A percentile compares a stretch with the other conserved stretches of the same genome.
phyloP scores from a whole-genome alignment of 2,797 vertebrate species.

The Micrastur ruficollis region DNA sequence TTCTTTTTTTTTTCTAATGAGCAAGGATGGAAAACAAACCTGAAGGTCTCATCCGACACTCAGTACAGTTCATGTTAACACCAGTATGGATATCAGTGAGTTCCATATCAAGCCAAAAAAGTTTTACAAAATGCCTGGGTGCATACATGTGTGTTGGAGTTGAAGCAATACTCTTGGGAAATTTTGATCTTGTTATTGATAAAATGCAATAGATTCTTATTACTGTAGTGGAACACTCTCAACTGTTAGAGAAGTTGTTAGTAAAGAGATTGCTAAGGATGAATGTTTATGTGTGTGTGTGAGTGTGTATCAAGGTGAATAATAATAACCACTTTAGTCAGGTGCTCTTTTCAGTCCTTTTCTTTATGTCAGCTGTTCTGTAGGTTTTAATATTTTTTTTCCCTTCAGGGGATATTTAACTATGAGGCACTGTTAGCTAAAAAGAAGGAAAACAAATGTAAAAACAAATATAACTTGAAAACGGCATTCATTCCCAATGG shows the following conservation, averaged over 20 bases:
- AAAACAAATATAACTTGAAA: constrained; percentile 60
- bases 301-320: not conserved
- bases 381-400: constrained; percentile 37
- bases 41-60: not conserved
- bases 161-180: not conserved
- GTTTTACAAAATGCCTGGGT: not conserved
- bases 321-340: constrained; percentile 32
- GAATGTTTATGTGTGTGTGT: not conserved
- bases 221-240: not conserved
- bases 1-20: not conserved
- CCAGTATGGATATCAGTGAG: not conserved
- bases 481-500: not conserved
- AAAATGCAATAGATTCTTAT: not conserved
- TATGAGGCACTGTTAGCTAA: not conserved
- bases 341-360: constrained; percentile 31
- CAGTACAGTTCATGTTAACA: not conserved
- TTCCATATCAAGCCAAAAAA: not conserved
- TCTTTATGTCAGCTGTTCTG: constrained; percentile 27
- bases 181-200: constrained; percentile 24
- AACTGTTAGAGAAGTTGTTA: not conserved
- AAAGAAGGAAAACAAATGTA: constrained; percentile 41
- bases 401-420: constrained; percentile 50
- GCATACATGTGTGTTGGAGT: not conserved
- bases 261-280: not conserved
- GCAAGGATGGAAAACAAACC: not conserved